Evolutionary conservation across 2,888 invertebrate species (phyloP).

Genomic region (Labia minor): DNA sequence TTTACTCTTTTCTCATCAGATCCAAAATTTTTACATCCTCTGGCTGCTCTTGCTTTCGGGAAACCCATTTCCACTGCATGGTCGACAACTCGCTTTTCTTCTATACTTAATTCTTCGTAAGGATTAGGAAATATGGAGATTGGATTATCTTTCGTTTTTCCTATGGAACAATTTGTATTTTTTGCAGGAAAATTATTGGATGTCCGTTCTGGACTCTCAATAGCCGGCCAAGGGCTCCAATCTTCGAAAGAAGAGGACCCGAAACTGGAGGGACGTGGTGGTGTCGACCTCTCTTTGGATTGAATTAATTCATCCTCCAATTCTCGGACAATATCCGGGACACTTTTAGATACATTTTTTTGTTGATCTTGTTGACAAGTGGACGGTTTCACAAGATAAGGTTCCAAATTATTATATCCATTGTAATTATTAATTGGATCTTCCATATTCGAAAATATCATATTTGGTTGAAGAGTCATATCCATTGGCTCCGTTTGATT

Average conservation of each 20-base stretch:
- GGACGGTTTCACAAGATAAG: neutral
- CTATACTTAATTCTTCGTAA: conserved; percentile 39
- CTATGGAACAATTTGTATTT: conserved; percentile 26
- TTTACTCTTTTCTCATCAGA: conserved; percentile 74
- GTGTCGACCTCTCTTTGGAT: conserved; percentile 16
- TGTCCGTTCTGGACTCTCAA: conserved; percentile 31
- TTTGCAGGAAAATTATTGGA: conserved; percentile 19
- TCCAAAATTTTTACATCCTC: conserved; percentile 67
- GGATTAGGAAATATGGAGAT: conserved; percentile 34
- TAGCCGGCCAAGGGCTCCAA: conserved; percentile 35
- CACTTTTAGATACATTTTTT: conserved; percentile 41
- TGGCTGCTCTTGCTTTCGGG: conserved; percentile 63
- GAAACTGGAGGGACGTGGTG: conserved; percentile 25
- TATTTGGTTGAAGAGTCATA: conserved; percentile 16
- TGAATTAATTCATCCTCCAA: conserved; percentile 51
- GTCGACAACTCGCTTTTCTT: conserved; percentile 55
- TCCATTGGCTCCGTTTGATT: conserved; percentile 15
- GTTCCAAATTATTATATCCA: neutral
- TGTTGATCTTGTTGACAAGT: neutral
- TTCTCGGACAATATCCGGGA: conserved; percentile 65
- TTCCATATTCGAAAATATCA: conserved; percentile 14
- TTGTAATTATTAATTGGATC: neutral
- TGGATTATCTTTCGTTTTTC: conserved; percentile 16
- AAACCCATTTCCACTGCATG: conserved; percentile 83
- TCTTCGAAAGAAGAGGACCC: conserved; percentile 27